Percentiles rank a stretch among this genome's conserved stretches.
These are phyloP conservation scores for Schizothorax lantsangensis DNA, from an alignment of 2,797 vertebrate genomes.

Conservation along the genomic window DNA sequence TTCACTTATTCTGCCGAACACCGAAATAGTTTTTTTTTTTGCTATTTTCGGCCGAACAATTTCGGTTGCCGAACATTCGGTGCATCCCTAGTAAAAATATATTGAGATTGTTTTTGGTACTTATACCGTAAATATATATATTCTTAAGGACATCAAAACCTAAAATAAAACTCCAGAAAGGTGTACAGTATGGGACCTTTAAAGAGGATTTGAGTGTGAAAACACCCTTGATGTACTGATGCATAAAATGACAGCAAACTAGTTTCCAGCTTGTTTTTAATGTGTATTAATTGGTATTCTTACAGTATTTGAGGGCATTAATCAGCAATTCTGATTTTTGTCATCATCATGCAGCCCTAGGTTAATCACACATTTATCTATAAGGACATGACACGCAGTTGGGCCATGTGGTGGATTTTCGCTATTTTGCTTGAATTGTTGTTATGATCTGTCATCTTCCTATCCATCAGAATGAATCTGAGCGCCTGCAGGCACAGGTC, in stretches of 20 bases:
- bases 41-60: too few species aligned
- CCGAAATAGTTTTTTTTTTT: too few species aligned
- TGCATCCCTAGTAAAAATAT: too few species aligned
- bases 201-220: not conserved
- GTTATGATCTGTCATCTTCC: conserved; percentile 24
- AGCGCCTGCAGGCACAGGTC: conserved; percentile 85
- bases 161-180: too few species aligned
- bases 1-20: too few species aligned
- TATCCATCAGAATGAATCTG: conserved; percentile 82
- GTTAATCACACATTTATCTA: not conserved
- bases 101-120: too few species aligned
- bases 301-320: not conserved
- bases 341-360: conserved; percentile 7
- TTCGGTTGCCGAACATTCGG: too few species aligned
- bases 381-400: not conserved
- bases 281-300: not conserved
- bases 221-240: not conserved
- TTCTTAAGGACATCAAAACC: too few species aligned
- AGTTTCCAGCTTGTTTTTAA: not conserved
- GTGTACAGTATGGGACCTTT: too few species aligned
- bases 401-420: not conserved
- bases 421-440: conserved; percentile 1
- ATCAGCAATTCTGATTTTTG: conserved; percentile 7
- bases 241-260: not conserved
- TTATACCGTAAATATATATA: too few species aligned